phyloP scores from a whole-genome alignment of 2,797 vertebrate species.

The Chlorospingus semifuscus region DNA sequence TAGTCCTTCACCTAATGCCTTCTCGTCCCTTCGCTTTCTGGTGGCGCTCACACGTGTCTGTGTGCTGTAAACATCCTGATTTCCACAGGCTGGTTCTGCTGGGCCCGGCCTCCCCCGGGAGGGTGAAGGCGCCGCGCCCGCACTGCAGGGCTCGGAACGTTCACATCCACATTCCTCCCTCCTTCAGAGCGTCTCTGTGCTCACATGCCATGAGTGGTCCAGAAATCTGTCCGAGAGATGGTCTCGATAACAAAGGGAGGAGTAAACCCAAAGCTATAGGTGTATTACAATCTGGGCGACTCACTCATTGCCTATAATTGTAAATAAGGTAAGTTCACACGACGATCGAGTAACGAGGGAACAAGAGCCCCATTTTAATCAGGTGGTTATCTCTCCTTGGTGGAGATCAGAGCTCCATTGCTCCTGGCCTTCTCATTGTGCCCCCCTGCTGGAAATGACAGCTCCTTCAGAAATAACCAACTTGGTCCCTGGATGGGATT shows the following conservation, averaged over 20 bases:
- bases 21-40: neutral
- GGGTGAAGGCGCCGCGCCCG: fast-evolving
- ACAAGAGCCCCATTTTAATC: slow-evolving; percentile 91
- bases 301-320: slow-evolving; percentile 81
- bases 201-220: neutral
- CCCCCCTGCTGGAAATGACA: slow-evolving; percentile 80
- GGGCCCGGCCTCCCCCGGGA: neutral
- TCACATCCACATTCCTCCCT: neutral
- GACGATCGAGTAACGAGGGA: slow-evolving; percentile 88
- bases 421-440: slow-evolving; percentile 80
- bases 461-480: slow-evolving; percentile 78
- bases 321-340: slow-evolving; percentile 92
- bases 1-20: neutral
- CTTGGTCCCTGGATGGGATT: slow-evolving; percentile 84
- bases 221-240: neutral
- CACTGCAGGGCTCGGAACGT: fast-evolving
- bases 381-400: slow-evolving; percentile 88
- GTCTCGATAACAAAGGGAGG: neutral
- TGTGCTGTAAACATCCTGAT: neutral
- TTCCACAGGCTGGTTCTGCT: neutral
- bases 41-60: neutral
- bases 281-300: slow-evolving; percentile 29
- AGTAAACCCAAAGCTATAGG: slow-evolving; percentile 10
- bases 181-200: fast-evolving
- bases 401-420: slow-evolving; percentile 86